Percentiles rank a stretch among this genome's conserved stretches.
These are phyloP conservation scores for Mactra quadrangularis DNA, from an alignment of 1,140 invertebrate genomes.

Conservation along the genomic window DNA sequence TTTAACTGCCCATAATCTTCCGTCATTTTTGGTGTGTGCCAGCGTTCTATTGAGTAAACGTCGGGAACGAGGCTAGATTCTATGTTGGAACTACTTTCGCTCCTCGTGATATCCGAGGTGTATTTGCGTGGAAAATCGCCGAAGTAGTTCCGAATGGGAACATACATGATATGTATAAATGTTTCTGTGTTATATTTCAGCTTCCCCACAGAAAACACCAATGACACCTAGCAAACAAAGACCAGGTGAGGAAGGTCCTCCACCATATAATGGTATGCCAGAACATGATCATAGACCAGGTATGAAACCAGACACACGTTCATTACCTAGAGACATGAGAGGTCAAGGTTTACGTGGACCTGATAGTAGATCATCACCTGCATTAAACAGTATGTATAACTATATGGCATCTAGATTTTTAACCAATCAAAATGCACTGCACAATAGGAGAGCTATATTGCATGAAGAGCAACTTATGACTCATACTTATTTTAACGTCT, in stretches of 20 bases:
- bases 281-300: conserved; percentile 41
- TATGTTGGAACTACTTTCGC: no score
- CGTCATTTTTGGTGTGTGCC: no score
- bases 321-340: conserved; percentile 52
- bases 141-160: no score
- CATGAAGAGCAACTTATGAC: no score
- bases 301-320: conserved; percentile 43
- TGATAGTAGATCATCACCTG: conserved; percentile 71
- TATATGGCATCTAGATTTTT: background rate
- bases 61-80: no score
- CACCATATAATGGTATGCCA: conserved; percentile 68
- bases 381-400: conserved; percentile 71
- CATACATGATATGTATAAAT: no score
- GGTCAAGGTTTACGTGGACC: conserved; percentile 62
- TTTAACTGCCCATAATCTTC: no score
- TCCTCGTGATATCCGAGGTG: no score
- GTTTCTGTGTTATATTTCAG: no score
- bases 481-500: no score
- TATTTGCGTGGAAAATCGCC: no score
- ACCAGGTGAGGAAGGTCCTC: conserved; percentile 71
- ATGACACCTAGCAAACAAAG: conserved; percentile 63
- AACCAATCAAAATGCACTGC: conserved; percentile 38
- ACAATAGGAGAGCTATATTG: conserved; percentile 53
- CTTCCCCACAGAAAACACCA: conserved; percentile 60
- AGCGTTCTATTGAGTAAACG: no score